Percentiles rank a stretch among this genome's conserved stretches.
Evolutionary conservation across 2,113 vertebrate genomes (phyloP).

Genomic region (Theristicus caerulescens): DNA sequence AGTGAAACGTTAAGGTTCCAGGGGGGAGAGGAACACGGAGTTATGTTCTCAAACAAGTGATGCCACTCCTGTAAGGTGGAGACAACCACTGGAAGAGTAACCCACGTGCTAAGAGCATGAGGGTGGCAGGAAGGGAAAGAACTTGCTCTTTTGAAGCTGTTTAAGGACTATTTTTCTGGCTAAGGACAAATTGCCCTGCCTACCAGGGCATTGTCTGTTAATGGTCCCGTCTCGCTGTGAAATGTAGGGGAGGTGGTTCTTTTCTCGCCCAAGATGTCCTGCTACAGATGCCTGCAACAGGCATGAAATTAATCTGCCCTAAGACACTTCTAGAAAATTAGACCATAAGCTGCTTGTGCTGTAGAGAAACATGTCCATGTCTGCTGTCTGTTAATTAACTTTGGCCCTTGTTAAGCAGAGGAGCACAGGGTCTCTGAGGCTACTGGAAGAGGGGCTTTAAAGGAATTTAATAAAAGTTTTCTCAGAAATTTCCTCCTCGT

Average conservation of each 20-base stretch:
- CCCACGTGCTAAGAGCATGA: neutral
- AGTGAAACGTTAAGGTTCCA: neutral
- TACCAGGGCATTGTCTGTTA: neutral
- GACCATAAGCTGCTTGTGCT: slow-evolving; percentile 6
- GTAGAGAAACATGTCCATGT: neutral
- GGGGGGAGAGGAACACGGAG: accelerated
- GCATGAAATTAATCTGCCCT: neutral
- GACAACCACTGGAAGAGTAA: neutral
- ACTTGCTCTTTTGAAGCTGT: neutral
- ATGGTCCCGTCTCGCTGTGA: neutral
- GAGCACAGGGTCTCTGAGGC: neutral
- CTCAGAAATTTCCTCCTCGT: neutral
- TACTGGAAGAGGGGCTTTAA: neutral
- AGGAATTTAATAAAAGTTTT: neutral
- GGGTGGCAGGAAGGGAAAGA: neutral
- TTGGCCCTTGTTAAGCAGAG: neutral
- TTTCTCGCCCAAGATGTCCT: neutral
- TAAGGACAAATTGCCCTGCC: neutral
- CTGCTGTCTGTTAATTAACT: neutral
- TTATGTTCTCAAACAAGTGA: neutral
- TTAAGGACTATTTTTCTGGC: neutral
- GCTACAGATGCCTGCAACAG: neutral
- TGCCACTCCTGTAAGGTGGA: neutral
- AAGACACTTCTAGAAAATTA: neutral
- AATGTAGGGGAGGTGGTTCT: neutral